A percentile compares a stretch with the other conserved stretches of the same genome.
Evolutionary conservation across 2,113 vertebrate genomes (phyloP).

Genomic region (Hydrolagus affinis): DNA sequence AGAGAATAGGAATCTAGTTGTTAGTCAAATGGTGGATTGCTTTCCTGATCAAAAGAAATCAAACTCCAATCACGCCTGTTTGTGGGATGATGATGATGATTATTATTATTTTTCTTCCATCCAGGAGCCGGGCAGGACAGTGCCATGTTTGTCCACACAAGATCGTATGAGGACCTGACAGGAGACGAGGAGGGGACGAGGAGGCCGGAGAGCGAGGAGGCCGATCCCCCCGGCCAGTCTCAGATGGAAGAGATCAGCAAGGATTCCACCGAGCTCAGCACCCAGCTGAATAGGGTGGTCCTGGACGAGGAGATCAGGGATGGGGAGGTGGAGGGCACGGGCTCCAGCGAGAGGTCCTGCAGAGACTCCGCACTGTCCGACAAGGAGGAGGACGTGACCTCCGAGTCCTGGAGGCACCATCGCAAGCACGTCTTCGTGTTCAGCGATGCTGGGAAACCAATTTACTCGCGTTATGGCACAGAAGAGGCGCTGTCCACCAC

Average conservation of each 20-base stretch:
- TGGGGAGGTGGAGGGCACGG: slow-evolving; percentile 42
- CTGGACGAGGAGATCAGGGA: slow-evolving; percentile 58
- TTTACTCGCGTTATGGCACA: slow-evolving; percentile 88
- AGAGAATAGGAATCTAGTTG: no score
- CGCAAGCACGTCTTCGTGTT: slow-evolving; percentile 90
- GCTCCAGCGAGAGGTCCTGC: slow-evolving; percentile 33
- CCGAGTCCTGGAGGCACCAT: slow-evolving; percentile 79
- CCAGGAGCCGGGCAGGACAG: slow-evolving; percentile 80
- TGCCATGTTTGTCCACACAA: slow-evolving; percentile 82
- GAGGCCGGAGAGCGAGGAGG: slow-evolving; percentile 34
- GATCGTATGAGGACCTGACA: slow-evolving; percentile 86
- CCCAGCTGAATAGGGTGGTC: slow-evolving; percentile 56
- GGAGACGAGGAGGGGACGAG: slow-evolving; percentile 50
- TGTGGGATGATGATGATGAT: no score
- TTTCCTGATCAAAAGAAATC: no score
- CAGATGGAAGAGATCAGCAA: slow-evolving; percentile 63
- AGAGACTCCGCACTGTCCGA: slow-evolving; percentile 37
- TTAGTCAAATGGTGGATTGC: no score
- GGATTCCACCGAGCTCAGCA: slow-evolving; percentile 64
- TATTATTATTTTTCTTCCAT: slow-evolving; percentile 29
- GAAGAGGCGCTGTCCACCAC: slow-evolving; percentile 94
- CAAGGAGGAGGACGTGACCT: slow-evolving; percentile 56
- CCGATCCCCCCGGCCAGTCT: slow-evolving; percentile 32
- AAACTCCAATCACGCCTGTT: no score
- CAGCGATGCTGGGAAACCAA: slow-evolving; percentile 91